phyloP scores from a whole-genome alignment of 2,888 invertebrate species.

The Patella pellucida region DNA sequence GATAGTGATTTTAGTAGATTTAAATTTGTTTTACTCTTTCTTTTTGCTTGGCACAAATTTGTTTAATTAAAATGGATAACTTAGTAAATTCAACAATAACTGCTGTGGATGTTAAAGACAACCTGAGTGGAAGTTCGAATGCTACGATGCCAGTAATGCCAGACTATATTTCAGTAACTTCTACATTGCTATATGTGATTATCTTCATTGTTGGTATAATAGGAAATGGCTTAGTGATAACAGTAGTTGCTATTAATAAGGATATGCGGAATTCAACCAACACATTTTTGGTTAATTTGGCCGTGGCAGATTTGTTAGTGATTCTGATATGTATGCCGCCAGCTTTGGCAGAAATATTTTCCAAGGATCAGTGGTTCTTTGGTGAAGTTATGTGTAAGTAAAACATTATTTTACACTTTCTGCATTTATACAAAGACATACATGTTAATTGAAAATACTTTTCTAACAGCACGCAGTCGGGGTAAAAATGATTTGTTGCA shows the following conservation, averaged over 20 bases:
- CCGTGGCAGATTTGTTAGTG: conserved; percentile 49
- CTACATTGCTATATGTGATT: conserved; percentile 40
- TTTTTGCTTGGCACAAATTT: too few species aligned
- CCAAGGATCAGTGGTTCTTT: conserved; percentile 49
- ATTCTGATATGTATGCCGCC: conserved; percentile 49
- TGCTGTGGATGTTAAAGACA: too few species aligned
- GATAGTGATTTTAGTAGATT: too few species aligned
- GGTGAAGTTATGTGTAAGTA: conserved; percentile 54
- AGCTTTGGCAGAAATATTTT: conserved; percentile 44
- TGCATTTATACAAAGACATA: too few species aligned
- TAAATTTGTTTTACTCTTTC: too few species aligned
- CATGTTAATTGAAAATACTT: too few species aligned
- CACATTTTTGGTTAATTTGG: conserved; percentile 45
- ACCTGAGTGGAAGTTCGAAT: not conserved
- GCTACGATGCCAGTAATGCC: conserved; percentile 38
- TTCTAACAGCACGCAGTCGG: too few species aligned
- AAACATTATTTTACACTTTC: not conserved
- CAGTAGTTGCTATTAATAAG: conserved; percentile 37
- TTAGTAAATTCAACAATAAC: too few species aligned
- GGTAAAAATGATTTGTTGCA: too few species aligned
- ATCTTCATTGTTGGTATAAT: conserved; percentile 47
- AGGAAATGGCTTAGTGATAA: conserved; percentile 43
- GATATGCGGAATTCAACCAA: conserved; percentile 45
- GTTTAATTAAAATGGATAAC: too few species aligned
- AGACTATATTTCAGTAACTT: conserved; percentile 35